Evolutionary conservation across 2,888 invertebrate species (phyloP).

Genomic region (Orthosia cruda): DNA sequence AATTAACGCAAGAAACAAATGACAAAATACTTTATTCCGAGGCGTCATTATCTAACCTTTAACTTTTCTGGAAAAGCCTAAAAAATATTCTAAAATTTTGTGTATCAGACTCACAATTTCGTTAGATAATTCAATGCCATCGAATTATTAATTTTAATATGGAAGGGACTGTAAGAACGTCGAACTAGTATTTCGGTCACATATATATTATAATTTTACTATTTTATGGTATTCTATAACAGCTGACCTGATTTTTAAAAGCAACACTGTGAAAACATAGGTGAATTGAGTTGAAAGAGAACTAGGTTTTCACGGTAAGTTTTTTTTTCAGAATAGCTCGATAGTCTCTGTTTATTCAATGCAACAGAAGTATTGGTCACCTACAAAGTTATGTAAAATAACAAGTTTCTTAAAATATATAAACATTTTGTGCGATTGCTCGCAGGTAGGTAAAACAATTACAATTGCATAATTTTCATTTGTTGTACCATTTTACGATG

Average conservation of each 20-base stretch:
- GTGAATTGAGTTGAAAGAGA: no score
- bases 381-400: no score
- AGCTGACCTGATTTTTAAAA: no score
- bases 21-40: background rate
- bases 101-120: background rate
- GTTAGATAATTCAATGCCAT: background rate
- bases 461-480: constrained; percentile 29
- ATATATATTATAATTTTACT: background rate
- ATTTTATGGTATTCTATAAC: background rate
- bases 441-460: background rate
- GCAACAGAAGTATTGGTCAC: no score
- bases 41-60: background rate
- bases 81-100: background rate
- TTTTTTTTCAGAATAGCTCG: no score
- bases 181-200: background rate
- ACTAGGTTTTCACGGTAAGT: no score
- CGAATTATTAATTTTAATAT: background rate
- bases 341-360: no score
- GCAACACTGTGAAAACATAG: no score
- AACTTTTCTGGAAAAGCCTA: background rate
- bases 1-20: background rate
- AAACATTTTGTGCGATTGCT: background rate
- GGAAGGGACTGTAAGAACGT: background rate
- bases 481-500: constrained; percentile 29
- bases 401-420: no score